Conservation (phyloP, 2,888 invertebrate species). For the Uloborus plumipes region DNA sequence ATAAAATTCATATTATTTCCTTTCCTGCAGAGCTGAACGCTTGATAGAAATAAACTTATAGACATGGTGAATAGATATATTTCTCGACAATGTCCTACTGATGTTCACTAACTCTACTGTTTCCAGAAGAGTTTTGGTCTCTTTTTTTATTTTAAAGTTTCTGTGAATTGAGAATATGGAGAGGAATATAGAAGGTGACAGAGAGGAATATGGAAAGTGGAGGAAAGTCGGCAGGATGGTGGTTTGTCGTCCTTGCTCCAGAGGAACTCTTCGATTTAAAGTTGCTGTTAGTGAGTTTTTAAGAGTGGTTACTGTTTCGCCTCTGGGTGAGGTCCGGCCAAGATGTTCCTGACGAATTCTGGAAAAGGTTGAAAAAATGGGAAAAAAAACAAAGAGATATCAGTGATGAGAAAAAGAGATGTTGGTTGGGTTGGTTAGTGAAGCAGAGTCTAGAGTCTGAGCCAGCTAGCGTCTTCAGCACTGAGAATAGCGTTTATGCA, state of each 20-base stretch:
- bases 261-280: not conserved
- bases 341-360: conserved; percentile 57
- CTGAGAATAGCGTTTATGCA: too few species aligned
- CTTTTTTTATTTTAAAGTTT: conserved; percentile 5
- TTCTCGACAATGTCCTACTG: not conserved
- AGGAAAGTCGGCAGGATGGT: conserved; percentile 18
- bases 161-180: conserved; percentile 1
- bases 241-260: conserved; percentile 35
- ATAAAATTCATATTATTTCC: not conserved
- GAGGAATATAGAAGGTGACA: conserved; percentile 2
- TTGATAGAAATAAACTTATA: not conserved
- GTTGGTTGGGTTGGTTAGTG: not conserved
- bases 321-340: conserved; percentile 57
- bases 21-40: not conserved
- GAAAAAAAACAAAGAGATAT: conserved; percentile 16
- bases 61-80: not conserved
- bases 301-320: conserved; percentile 25
- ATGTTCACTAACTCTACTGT: not conserved
- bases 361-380: conserved; percentile 19
- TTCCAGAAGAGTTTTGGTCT: not conserved
- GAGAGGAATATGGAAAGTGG: not conserved
- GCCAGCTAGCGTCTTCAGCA: too few species aligned
- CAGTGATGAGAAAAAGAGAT: not conserved
- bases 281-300: not conserved
- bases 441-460: too few species aligned